Evolutionary conservation across 2,113 vertebrate genomes (phyloP).

Genomic region (Shinisaurus crocodilurus): DNA sequence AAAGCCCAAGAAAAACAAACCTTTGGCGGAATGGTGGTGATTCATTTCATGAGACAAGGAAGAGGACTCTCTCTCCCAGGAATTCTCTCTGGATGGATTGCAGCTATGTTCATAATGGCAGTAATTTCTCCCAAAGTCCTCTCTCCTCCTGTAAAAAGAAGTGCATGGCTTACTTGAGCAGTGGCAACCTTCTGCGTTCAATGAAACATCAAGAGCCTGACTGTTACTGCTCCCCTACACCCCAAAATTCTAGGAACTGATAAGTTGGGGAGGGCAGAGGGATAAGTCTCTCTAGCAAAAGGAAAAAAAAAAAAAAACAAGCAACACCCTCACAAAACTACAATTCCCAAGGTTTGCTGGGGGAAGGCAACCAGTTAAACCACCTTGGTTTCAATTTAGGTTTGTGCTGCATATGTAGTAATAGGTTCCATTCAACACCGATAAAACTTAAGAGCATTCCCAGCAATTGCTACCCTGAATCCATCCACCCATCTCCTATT

Average conservation of each 20-base stretch:
- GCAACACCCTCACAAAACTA: not conserved
- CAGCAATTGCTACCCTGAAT: not conserved
- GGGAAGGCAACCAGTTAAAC: not conserved
- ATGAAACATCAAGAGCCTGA: not conserved
- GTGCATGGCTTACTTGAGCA: not conserved
- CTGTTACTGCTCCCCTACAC: not conserved
- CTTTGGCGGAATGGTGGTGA: not conserved
- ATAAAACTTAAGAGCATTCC: not conserved
- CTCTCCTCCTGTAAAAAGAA: not conserved
- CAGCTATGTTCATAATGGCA: not conserved
- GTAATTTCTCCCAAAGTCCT: not conserved
- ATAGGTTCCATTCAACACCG: not conserved
- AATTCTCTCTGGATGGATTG: not conserved
- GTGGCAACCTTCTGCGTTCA: not conserved
- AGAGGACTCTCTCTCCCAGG: not conserved
- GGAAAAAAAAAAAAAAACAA: not conserved
- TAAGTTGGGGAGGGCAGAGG: not conserved
- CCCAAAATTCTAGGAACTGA: not conserved
- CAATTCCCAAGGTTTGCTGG: not conserved
- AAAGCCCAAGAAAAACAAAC: conserved; percentile 10
- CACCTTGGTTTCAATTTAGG: not conserved
- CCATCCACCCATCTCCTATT: not conserved
- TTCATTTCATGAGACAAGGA: not conserved
- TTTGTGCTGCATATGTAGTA: not conserved
- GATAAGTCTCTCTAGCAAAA: not conserved